Base-by-base conservation (phyloP, 2,113 vertebrate species). In the Australoheros scitulus region DNA sequence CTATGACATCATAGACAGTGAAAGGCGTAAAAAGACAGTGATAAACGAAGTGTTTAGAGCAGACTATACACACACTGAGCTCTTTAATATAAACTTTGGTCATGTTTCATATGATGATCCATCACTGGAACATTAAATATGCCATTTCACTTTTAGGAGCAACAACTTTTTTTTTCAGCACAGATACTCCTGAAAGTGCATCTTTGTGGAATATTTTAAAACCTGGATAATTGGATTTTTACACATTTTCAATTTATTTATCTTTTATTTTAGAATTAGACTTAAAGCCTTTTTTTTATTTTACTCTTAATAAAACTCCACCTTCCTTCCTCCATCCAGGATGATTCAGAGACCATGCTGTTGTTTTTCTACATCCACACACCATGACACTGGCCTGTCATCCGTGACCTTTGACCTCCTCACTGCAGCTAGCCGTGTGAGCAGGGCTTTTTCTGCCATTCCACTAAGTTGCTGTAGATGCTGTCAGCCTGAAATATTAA, bases 351-450 rank as follows among this genome's bases (percentile, higher is more conserved):
- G 9, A 50, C 32, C 64, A 61, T 1, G 1, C 15, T 3, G 52
- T 9, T 56, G 7, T 75, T 57, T 75, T 75, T 36, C 36, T 57
- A 4, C 38, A 47, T 29, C 4, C 32, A 41, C 1, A 17, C 29
- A 50, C 24, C 15, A 50, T 50, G 15, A 17, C 0, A 3, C 72
- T 41, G 20, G 2, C 36, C 56, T n/a, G 22, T 34, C 43, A 52
- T 61, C 63, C 8, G 13, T 59, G 76, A 74, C 32, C 82, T 79
- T 43, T 84, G 82, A 74, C 82, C 64, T 74, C 57, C 43, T 70
- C 36, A 38, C 57, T 63, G 70, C 18, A 10, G 70, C n/a, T 14
- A 43, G 79, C 55, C 18, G 20, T 3, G 5, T 75, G 43, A 61
- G 64, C 11, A 57, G 34, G 65, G 41, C 0, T 55, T 52, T 81